phyloP scores from a whole-genome alignment of 2,888 invertebrate genomes.

The Caenorhabditis sp. region DNA sequence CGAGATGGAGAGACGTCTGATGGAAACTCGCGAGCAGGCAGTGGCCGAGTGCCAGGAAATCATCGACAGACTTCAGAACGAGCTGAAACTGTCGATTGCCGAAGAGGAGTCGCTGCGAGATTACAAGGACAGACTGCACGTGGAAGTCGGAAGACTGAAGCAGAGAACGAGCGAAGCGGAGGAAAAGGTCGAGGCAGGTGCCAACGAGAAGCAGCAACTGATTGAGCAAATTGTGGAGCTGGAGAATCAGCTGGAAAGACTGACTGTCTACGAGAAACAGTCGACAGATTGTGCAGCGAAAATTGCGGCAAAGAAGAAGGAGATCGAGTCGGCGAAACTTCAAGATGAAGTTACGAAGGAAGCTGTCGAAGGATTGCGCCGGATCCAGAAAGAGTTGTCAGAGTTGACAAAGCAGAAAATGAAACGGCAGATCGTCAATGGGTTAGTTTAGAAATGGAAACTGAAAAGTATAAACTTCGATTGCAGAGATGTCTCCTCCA shows the following conservation, averaged over 20 bases:
- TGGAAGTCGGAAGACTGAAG: conserved; percentile 2
- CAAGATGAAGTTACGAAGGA: conserved; percentile 13
- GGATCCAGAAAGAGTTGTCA: conserved; percentile 19
- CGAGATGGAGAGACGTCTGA: conserved; percentile 17
- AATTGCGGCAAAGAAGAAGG: conserved; percentile 24
- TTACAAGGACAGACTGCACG: not conserved
- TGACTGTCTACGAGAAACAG: conserved; percentile 17
- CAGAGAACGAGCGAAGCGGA: conserved; percentile 24
- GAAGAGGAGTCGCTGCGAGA: conserved; percentile 23
- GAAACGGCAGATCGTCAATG: conserved; percentile 18
- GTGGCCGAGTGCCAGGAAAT: not conserved
- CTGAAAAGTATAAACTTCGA: not conserved
- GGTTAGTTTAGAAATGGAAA: conserved; percentile 1
- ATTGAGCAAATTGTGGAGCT: conserved; percentile 9
- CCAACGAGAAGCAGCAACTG: conserved; percentile 17
- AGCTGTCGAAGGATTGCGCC: conserved; percentile 32
- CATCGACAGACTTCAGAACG: conserved; percentile 3
- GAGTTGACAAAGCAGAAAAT: conserved; percentile 29
- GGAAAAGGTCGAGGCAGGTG: not conserved
- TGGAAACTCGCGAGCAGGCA: conserved; percentile 1
- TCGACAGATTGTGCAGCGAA: conserved; percentile 14
- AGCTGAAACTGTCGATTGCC: conserved; percentile 1
- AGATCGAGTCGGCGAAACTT: conserved; percentile 3
- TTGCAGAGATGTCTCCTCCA: conserved; percentile 40
- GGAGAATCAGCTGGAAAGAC: conserved; percentile 17